Evolutionary conservation across 1,140 invertebrate species (phyloP), one percentile per base, ranked within the genome.

Genomic region (Diorhabda carinulata): DNA sequence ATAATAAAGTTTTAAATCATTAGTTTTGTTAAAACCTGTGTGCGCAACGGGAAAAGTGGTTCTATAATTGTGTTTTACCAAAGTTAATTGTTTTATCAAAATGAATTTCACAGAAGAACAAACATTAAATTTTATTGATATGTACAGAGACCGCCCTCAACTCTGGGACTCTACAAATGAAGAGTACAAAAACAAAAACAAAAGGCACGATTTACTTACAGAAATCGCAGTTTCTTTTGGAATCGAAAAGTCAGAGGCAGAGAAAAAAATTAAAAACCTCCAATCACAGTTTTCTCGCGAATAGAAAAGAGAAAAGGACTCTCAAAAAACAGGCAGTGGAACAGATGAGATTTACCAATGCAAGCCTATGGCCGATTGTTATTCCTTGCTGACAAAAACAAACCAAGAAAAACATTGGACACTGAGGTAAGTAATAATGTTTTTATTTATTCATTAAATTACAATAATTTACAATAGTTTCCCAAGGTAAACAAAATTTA

Each of bases 231-330:
- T 66, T 8, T 56, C 64, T 40, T 66, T 66, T 25, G 64, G 47
- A 40, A 57, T 74, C 25, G 73, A 69, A 6, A 72, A 72, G 66
- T 25, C 10, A n/a, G 73, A 74, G 45, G 69, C 70, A 7, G 73
- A 74, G 63, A 69, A 67, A 64, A 73, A 73, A 58, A 65, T 73
- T 9, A 73, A 69, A 71, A 74, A 74, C 63, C 66, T 70, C n/a
- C 62, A 71, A 45, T 68, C 66, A 45, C 67, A 73, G 25, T 73
- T 74, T 71, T 59, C 62, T 7, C 64, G 70, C 25, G 72, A 75
- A 56, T 64, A 57, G n/a, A 75, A 75, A 57, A 75, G 70, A 73
- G 68, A 73, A 59, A 68, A 42, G 8, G 66, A 73, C 4, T 64
- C 64, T 58, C 66, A n/a, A 43, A 74, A n/a, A 73, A 71, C 72